A percentile compares a stretch with the other conserved stretches of the same genome.
Conservation (phyloP, 2,113 vertebrate genomes). For the Gymnorhina tibicen region DNA sequence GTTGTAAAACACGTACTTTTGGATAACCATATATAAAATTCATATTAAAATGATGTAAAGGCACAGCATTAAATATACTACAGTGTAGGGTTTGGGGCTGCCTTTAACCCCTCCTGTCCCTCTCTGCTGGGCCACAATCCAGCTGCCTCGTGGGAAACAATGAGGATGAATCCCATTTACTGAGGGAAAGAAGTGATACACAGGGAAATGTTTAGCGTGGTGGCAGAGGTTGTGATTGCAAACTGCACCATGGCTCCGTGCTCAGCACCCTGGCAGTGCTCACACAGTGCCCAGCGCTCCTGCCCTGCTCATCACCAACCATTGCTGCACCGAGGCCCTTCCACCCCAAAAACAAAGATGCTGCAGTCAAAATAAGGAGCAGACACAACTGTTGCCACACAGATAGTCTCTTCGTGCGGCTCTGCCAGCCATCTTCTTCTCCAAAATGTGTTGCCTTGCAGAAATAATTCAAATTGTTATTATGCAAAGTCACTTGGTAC, state of each 20-base stretch:
- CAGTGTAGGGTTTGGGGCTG: background rate
- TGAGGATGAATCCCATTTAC: background rate
- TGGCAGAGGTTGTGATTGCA: background rate
- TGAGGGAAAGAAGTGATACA: background rate
- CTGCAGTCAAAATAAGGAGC: background rate
- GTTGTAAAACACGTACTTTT: conserved; percentile 13
- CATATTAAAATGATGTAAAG: background rate
- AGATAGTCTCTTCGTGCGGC: fast-evolving
- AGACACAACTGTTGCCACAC: fast-evolving
- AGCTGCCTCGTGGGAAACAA: fast-evolving
- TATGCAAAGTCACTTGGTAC: background rate
- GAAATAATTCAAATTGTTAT: background rate
- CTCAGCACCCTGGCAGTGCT: background rate
- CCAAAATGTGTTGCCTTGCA: background rate
- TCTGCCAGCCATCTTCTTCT: background rate
- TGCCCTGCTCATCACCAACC: background rate
- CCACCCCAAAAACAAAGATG: background rate
- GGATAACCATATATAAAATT: conserved; percentile 31
- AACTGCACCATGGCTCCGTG: fast-evolving
- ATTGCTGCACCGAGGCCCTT: fast-evolving
- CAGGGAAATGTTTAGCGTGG: fast-evolving
- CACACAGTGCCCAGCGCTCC: background rate
- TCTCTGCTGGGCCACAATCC: background rate
- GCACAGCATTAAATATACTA: background rate
- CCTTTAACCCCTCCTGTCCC: background rate